Evolutionary conservation across 2,888 invertebrate species (phyloP).

Genomic region (Volucella inflata): DNA sequence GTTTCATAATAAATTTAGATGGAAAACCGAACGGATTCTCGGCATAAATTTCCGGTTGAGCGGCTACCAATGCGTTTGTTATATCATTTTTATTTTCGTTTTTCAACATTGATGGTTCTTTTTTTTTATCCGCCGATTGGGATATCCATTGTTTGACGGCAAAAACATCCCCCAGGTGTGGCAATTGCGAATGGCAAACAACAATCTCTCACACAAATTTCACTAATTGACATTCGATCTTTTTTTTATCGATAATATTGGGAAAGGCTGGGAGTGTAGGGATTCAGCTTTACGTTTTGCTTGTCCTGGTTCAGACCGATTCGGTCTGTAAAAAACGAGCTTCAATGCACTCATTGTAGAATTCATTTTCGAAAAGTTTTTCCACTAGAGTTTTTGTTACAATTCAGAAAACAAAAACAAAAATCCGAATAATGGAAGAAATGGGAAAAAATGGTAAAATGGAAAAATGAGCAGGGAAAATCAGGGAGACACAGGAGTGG

Average conservation of each 20-base stretch:
- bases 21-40: slow-evolving; percentile 28
- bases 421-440: not conserved
- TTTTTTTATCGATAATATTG: not conserved
- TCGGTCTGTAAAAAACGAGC: slow-evolving; percentile 28
- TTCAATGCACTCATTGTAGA: not conserved
- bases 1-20: slow-evolving; percentile 66
- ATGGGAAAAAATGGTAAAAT: not conserved
- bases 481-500: not conserved
- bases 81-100: not conserved
- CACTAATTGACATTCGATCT: slow-evolving; percentile 66
- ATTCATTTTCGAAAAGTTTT: slow-evolving; percentile 4
- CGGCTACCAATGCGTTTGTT: slow-evolving; percentile 31
- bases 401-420: not conserved
- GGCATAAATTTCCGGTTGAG: slow-evolving; percentile 47
- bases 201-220: slow-evolving; percentile 56
- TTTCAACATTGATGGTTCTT: not conserved
- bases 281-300: not conserved
- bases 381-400: not conserved
- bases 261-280: no score
- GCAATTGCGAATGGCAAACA: slow-evolving; percentile 19
- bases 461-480: not conserved
- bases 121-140: not conserved
- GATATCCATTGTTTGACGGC: slow-evolving; percentile 19
- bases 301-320: slow-evolving; percentile 10
- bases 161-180: slow-evolving; percentile 50